Conservation (phyloP, 2,113 vertebrate genomes). For the Podarcis cretensis region DNA sequence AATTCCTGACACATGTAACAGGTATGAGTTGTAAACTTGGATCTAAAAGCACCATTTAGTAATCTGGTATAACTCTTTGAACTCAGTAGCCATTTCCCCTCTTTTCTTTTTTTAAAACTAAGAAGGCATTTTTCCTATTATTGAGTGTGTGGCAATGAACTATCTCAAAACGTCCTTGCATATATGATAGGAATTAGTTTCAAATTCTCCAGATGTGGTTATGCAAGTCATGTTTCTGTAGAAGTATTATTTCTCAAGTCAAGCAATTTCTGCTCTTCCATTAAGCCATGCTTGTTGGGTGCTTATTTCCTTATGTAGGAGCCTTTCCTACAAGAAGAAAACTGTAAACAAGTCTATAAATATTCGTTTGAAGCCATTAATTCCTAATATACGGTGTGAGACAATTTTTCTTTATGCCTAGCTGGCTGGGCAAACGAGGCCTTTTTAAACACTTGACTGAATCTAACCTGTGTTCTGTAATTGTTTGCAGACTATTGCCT, state of each 20-base stretch:
- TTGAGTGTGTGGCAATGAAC: neutral
- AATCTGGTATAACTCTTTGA: neutral
- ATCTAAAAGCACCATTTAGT: neutral
- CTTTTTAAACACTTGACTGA: constrained; percentile 23
- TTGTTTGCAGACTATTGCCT: constrained; percentile 8
- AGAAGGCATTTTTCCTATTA: neutral
- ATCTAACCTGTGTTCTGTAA: constrained; percentile 17
- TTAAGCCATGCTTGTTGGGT: neutral
- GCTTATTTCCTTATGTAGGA: neutral
- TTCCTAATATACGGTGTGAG: neutral
- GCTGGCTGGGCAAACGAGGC: neutral
- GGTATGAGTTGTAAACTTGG: neutral
- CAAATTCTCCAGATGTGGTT: neutral
- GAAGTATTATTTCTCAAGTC: neutral
- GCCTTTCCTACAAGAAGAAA: neutral
- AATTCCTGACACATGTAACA: accelerated
- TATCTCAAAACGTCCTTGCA: neutral
- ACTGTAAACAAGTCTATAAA: constrained; percentile 9
- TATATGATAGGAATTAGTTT: neutral
- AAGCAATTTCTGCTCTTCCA: neutral
- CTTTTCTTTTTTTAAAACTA: neutral
- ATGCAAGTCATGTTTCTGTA: neutral
- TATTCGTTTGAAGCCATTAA: constrained; percentile 4
- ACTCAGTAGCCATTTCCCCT: neutral
- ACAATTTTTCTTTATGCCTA: neutral